phyloP scores from a whole-genome alignment of 2,113 vertebrate genomes.

The Rhagologus leucostigma region DNA sequence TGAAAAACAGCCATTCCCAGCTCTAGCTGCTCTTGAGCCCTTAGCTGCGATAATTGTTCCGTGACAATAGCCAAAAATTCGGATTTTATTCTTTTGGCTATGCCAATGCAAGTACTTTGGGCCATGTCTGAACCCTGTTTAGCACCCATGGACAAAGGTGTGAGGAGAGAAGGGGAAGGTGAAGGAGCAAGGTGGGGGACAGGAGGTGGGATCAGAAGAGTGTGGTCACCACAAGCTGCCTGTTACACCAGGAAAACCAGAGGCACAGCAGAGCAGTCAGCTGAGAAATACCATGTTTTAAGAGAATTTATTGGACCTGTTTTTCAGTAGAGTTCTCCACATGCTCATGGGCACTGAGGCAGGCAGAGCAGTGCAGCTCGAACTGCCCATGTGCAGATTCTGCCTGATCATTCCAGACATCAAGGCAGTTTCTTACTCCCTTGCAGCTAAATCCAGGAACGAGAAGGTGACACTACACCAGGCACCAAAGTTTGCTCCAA shows the following conservation, averaged over 20 bases:
- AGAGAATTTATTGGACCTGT: not conserved
- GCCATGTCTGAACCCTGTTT: rapidly evolving
- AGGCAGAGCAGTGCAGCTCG: not conserved
- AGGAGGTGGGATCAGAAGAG: not conserved
- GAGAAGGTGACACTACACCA: not conserved
- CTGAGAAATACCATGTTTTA: not conserved
- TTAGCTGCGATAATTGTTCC: not conserved
- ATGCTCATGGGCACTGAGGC: not conserved
- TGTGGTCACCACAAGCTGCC: not conserved
- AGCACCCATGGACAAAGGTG: rapidly evolving
- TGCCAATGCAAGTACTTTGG: not conserved
- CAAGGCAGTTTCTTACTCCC: not conserved
- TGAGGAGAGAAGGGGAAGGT: not conserved
- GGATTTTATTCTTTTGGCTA: not conserved
- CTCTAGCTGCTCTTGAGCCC: not conserved
- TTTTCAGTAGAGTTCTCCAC: not conserved
- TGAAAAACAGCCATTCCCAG: not conserved
- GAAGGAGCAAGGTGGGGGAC: not conserved
- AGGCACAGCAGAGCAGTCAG: not conserved
- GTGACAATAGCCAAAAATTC: not conserved
- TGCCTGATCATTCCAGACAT: not conserved
- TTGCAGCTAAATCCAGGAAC: not conserved
- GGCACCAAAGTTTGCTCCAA: not conserved
- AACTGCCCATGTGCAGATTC: rapidly evolving
- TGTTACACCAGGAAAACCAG: not conserved